Percentiles rank a stretch among this genome's conserved stretches.
Evolutionary conservation across 1,140 invertebrate genomes (phyloP).

Genomic region (Trichonephila clavipes): DNA sequence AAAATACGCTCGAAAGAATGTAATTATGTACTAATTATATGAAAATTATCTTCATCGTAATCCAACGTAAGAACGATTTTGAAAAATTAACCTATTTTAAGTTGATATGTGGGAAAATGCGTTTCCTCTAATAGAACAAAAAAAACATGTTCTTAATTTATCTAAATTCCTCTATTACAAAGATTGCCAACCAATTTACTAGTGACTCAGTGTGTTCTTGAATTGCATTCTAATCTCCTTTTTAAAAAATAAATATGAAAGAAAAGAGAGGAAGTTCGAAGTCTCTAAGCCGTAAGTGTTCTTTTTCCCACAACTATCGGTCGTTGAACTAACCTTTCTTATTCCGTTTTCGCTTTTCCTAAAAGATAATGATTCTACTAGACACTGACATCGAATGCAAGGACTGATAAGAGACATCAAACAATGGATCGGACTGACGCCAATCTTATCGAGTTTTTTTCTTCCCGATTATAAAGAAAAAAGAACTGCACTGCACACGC

Average conservation of each 20-base stretch:
- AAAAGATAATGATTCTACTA: not conserved
- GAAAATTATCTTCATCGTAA: too few relatives aligned
- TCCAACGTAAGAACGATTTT: not conserved
- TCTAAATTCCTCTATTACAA: not conserved
- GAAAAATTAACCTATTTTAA: constrained; percentile 4
- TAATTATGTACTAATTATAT: too few relatives aligned
- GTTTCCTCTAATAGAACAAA: not conserved
- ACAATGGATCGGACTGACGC: not conserved
- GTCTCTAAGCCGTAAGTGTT: not conserved
- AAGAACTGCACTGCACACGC: not conserved
- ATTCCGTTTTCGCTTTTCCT: not conserved
- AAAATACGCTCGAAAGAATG: too few relatives aligned
- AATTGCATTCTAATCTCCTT: too few relatives aligned
- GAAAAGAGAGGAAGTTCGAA: not conserved
- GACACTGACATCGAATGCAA: not conserved
- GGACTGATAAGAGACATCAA: not conserved
- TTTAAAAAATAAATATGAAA: too few relatives aligned
- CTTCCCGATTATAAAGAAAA: not conserved
- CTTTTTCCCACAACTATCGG: constrained; percentile 3
- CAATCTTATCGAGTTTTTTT: not conserved
- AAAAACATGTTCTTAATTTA: not conserved
- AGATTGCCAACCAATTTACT: not conserved
- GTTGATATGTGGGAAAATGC: not conserved
- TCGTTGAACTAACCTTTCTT: not conserved
- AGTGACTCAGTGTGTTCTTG: too few relatives aligned